A percentile compares a stretch with the other conserved stretches of the same genome.
phyloP scores from a whole-genome alignment of 2,797 vertebrate genomes.

The Catamblyrhynchus diadema region DNA sequence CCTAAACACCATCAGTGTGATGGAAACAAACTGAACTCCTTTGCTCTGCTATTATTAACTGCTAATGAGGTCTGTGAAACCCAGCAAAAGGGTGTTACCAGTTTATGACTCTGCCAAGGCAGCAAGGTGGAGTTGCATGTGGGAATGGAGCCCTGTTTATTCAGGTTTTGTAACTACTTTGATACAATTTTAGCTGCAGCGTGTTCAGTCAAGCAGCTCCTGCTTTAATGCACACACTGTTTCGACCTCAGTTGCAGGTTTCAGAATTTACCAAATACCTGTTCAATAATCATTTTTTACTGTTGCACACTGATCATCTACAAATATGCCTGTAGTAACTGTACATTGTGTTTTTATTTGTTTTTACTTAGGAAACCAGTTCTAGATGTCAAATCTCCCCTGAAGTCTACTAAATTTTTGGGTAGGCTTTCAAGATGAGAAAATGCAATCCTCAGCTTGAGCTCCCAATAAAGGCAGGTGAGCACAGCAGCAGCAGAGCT shows the following conservation, averaged over 20 bases:
- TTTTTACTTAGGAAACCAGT: background rate
- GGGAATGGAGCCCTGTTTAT: constrained; percentile 73
- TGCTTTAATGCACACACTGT: background rate
- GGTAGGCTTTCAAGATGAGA: background rate
- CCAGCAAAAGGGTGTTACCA: constrained; percentile 65
- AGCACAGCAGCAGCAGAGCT: background rate
- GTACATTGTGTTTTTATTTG: background rate
- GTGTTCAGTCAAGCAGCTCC: constrained; percentile 64
- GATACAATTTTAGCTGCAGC: constrained; percentile 61
- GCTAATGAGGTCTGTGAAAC: constrained; percentile 9
- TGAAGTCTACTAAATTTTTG: background rate
- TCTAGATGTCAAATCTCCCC: background rate
- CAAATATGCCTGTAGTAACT: background rate
- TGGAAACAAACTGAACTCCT: constrained; percentile 30
- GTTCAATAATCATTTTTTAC: background rate
- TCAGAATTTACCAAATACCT: background rate
- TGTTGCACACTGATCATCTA: background rate
- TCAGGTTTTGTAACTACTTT: constrained; percentile 69
- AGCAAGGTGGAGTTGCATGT: constrained; percentile 69
- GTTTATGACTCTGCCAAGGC: constrained; percentile 52
- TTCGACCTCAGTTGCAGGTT: background rate
- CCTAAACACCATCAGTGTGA: background rate
- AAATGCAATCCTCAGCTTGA: background rate
- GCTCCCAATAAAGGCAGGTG: background rate
- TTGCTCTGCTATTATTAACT: background rate